Conservation (phyloP, 2,888 invertebrate species). For the Cepaea hortensis region DNA sequence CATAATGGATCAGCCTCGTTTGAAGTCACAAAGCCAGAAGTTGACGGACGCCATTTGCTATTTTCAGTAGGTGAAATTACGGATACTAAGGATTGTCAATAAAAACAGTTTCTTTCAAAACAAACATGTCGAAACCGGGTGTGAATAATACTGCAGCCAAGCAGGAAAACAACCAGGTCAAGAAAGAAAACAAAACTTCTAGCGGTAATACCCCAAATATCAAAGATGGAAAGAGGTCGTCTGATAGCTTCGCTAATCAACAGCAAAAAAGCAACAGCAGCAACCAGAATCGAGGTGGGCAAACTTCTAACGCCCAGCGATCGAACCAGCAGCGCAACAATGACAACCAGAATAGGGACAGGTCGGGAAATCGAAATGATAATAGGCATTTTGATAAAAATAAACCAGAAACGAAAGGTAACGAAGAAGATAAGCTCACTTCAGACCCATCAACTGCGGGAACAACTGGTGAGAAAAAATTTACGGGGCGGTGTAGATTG, state of each 20-base stretch:
- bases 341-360: slow-evolving; percentile 6
- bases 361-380: slow-evolving; percentile 36
- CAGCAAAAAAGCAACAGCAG: background rate
- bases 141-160: slow-evolving; percentile 42
- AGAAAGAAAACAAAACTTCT: slow-evolving; percentile 41
- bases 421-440: slow-evolving; percentile 37
- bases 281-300: background rate
- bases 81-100: too few species aligned
- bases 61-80: background rate
- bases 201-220: background rate
- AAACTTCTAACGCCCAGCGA: too few species aligned
- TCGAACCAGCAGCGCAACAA: background rate
- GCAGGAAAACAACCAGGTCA: slow-evolving; percentile 44
- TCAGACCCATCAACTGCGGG: background rate
- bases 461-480: slow-evolving; percentile 59
- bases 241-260: slow-evolving; percentile 27
- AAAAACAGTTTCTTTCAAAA: background rate
- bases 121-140: slow-evolving; percentile 49
- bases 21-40: slow-evolving; percentile 26
- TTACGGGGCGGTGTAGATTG: slow-evolving; percentile 88
- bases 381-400: slow-evolving; percentile 14
- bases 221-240: slow-evolving; percentile 23
- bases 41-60: slow-evolving; percentile 42
- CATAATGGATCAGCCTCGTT: slow-evolving; percentile 41
- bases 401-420: slow-evolving; percentile 2